Conservation (phyloP, 2,888 invertebrate species). For the Rhimphoctona megacephalus region DNA sequence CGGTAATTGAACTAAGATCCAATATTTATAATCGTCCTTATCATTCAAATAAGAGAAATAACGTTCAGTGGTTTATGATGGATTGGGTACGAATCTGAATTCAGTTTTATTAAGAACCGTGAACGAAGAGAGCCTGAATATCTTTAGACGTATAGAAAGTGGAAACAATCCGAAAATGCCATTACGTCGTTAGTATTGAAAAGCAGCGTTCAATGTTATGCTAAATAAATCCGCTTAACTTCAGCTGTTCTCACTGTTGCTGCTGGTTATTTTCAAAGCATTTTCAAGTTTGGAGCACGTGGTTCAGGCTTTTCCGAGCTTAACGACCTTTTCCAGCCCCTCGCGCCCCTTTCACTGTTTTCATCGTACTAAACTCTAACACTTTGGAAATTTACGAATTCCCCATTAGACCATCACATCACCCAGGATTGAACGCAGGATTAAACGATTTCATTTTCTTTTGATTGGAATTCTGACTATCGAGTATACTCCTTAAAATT, state of each 20-base stretch:
- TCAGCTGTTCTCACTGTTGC: conserved; percentile 16
- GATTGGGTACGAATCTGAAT: conserved; percentile 9
- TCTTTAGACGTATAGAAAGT: neutral
- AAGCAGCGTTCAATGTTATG: conserved; percentile 53
- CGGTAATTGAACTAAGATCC: neutral
- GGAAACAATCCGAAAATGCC: conserved; percentile 26
- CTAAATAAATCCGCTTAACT: conserved; percentile 61
- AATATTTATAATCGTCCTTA: neutral
- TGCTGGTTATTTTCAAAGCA: conserved; percentile 53
- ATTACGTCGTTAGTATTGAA: conserved; percentile 27
- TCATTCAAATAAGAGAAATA: neutral
- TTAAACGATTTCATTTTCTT: conserved; percentile 51
- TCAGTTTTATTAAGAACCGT: neutral
- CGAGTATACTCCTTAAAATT: conserved; percentile 50
- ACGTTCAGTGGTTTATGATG: neutral
- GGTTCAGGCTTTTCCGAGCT: conserved; percentile 49
- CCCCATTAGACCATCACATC: conserved; percentile 11
- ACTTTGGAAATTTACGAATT: conserved; percentile 43
- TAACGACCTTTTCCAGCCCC: conserved; percentile 35
- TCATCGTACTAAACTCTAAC: conserved; percentile 25
- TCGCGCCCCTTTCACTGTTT: conserved; percentile 8
- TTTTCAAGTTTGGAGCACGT: conserved; percentile 53
- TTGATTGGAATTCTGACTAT: conserved; percentile 49
- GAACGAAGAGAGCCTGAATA: neutral
- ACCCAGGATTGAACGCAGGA: neutral